phyloP scores from a whole-genome alignment of 2,113 vertebrate genomes.

The Dryoscopus gambensis region DNA sequence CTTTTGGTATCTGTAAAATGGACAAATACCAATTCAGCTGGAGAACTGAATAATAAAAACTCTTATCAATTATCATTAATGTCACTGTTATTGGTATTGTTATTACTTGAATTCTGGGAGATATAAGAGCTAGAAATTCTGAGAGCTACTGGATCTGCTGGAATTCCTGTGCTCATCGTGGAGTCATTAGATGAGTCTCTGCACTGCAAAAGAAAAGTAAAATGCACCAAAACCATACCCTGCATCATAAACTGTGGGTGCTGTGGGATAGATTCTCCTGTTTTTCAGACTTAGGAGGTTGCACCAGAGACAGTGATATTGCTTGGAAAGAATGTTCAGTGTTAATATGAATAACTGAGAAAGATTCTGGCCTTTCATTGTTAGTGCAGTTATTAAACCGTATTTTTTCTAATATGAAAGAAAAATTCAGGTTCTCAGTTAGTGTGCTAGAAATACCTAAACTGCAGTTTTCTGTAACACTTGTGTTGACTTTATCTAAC shows the following conservation, averaged over 20 bases:
- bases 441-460: constrained; percentile 22
- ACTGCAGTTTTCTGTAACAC: constrained; percentile 6
- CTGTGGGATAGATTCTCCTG: background rate
- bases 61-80: background rate
- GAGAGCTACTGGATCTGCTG: background rate
- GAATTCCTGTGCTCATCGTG: background rate
- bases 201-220: background rate
- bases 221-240: background rate
- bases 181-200: background rate
- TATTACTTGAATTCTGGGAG: background rate
- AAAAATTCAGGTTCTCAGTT: background rate
- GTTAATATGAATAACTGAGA: background rate
- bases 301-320: background rate
- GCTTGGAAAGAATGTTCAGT: background rate
- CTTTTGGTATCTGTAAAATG: background rate
- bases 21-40: background rate
- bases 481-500: constrained; percentile 65
- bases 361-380: background rate
- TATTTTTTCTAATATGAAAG: constrained; percentile 21
- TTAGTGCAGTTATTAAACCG: background rate
- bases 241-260: background rate
- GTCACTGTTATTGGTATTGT: background rate
- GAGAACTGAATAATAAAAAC: background rate
- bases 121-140: background rate
- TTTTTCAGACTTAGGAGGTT: background rate